Conservation (phyloP, 2,113 vertebrate genomes). For the Erythrocercus mccallii region DNA sequence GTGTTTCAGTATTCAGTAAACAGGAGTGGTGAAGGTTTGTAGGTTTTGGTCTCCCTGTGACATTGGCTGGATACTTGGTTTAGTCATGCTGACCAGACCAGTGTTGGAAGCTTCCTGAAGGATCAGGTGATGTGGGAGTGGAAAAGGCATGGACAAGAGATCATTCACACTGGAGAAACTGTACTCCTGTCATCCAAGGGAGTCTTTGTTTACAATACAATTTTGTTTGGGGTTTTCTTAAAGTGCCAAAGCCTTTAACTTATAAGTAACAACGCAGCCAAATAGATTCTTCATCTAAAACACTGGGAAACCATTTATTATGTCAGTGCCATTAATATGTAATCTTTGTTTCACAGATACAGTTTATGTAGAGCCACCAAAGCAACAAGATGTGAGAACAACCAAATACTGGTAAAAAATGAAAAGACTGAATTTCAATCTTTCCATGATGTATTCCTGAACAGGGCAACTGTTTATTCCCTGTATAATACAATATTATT, state of each 20-base stretch:
- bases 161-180: neutral
- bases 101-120: neutral
- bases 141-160: neutral
- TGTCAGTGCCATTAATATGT: neutral
- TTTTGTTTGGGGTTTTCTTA: neutral
- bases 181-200: neutral
- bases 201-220: too few relatives aligned
- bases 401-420: slow-evolving; percentile 76
- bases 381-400: slow-evolving; percentile 76
- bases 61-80: neutral
- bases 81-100: neutral
- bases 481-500: slow-evolving; percentile 53
- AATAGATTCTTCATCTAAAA: neutral
- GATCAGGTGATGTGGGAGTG: neutral
- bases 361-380: slow-evolving; percentile 88
- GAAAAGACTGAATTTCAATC: slow-evolving; percentile 37
- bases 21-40: neutral
- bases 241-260: neutral
- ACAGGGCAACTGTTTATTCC: slow-evolving; percentile 56
- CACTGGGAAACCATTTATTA: neutral
- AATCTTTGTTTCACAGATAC: slow-evolving; percentile 81
- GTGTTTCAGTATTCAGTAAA: neutral
- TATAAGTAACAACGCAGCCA: neutral
- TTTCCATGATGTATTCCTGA: slow-evolving; percentile 37
- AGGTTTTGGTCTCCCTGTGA: neutral